Percentiles rank a stretch among this genome's conserved stretches.
Conservation (phyloP, 2,888 invertebrate species). For the Argyresthia goedartella region DNA sequence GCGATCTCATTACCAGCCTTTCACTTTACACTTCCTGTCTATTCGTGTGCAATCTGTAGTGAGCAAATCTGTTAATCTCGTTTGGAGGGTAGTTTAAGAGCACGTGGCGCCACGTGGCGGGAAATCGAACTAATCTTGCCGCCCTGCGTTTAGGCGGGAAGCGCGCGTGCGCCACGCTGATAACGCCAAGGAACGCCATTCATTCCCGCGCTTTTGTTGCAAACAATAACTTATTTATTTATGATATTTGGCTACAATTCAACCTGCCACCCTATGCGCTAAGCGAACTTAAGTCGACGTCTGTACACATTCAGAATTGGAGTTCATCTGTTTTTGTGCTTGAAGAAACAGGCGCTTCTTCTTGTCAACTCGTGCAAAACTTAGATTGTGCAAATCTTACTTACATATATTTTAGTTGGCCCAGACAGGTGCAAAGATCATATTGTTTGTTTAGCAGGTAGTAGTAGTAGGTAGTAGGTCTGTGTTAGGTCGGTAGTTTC, state of each 20-base stretch:
- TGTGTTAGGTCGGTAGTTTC: too few species aligned
- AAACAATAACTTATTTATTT: conserved; percentile 69
- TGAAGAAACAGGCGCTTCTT: too few species aligned
- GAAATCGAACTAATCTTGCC: conserved; percentile 65
- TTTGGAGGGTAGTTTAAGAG: conserved; percentile 51
- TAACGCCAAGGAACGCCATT: conserved; percentile 67
- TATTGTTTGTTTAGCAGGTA: too few species aligned
- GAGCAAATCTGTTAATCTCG: conserved; percentile 70
- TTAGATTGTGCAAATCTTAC: too few species aligned
- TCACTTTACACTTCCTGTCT: conserved; percentile 69
- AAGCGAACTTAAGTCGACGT: conserved; percentile 37
- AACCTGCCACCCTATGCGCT: conserved; percentile 42
- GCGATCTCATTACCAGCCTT: conserved; percentile 63
- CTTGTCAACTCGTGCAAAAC: too few species aligned
- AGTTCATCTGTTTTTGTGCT: too few species aligned
- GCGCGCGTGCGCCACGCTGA: conserved; percentile 61
- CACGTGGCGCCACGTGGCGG: conserved; percentile 66
- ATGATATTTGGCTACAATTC: conserved; percentile 60
- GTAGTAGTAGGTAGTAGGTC: too few species aligned
- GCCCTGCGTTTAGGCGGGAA: conserved; percentile 39
- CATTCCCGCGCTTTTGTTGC: conserved; percentile 65
- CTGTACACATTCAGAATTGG: conserved; percentile 8
- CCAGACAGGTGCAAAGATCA: too few species aligned
- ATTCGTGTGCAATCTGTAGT: conserved; percentile 71
- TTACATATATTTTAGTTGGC: too few species aligned